These are phyloP conservation scores for Labeo catla DNA, from an alignment of 2,113 vertebrate genomes.

Conservation along the genomic window DNA sequence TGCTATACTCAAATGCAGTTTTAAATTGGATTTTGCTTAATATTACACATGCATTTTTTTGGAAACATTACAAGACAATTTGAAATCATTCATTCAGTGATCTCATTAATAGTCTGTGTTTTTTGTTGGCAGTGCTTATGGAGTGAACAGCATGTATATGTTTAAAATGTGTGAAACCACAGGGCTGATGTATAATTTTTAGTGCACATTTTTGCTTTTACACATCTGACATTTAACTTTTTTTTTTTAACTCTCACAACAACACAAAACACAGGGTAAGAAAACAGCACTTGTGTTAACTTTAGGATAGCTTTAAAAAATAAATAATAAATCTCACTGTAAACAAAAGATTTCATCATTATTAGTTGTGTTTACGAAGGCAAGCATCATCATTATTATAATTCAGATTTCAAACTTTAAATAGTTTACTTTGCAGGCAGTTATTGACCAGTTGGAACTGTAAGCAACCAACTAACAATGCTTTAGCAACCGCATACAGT, in stretches of 20 bases:
- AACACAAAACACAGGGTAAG: constrained; percentile 1
- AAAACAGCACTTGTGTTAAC: not conserved
- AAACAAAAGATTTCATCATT: not conserved
- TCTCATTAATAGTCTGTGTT: not conserved
- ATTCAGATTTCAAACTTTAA: no score
- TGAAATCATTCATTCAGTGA: not conserved
- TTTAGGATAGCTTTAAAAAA: not conserved
- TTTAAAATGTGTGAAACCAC: constrained; percentile 21
- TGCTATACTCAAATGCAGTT: not conserved
- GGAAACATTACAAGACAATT: not conserved
- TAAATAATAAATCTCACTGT: not conserved
- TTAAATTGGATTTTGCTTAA: not conserved
- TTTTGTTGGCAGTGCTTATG: not conserved
- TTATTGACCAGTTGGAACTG: not conserved
- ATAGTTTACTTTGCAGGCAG: not conserved
- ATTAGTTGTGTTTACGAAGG: not conserved
- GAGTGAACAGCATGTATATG: not conserved
- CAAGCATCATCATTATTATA: not conserved
- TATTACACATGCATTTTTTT: not conserved
- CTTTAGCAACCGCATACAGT: not conserved
- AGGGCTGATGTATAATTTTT: not conserved
- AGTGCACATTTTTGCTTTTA: not conserved
- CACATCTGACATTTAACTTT: no score
- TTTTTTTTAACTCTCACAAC: not conserved
- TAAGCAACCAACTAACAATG: not conserved